Base-by-base conservation (phyloP, 2,888 invertebrate species). In the Kryphioiulus occultus region DNA sequence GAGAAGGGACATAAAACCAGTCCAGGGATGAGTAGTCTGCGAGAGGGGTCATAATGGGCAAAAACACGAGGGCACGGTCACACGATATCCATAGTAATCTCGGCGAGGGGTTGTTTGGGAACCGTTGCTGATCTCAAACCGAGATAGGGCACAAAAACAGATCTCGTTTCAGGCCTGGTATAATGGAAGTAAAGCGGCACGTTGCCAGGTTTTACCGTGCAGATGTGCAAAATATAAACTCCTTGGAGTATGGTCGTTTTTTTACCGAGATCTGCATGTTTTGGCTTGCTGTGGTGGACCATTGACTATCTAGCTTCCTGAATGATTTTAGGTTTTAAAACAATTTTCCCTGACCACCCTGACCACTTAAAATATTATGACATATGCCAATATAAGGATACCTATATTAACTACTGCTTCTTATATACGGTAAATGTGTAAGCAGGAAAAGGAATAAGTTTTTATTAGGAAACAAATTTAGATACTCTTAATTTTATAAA, bases 141-240 rank as follows among this genome's bases (percentile, higher is more conserved):
- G 26, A 68, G 68, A 68, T 68, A 68, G 68, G 68, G 68, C n/a
- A 68, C 26, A 68, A 68, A 68, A 68, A 68, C 68, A 68, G 68
- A 68, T 68, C 68, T 68, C 68, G 12, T 68, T 68, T 68, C 68
- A 68, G 10, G 35, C 22, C 12, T 68, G 22, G 68, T 22, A 68
- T 68, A 68, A 68, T 68, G 68, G 68, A 22, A 68, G 26, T 22
- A 35, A 35, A 12, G 68, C 7, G 68, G 68, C 68, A 68, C 26
- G 68, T 68, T 68, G 68, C 68, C 68, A 68, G 68, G 26, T 22
- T 68, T 68, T 10, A 22, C 26, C 10, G 2, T 68, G 10, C 68
- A 68, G 26, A n/a, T 68, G 68, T 22, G 10, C 22, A 26, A 22
- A 68, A 26, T 68, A 22, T 22, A 26, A 68, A 68, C 68, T n/a